Evolutionary conservation across 1,140 invertebrate genomes (phyloP), one percentile per base, ranked within the genome.

Genomic region (Grapholita molesta): DNA sequence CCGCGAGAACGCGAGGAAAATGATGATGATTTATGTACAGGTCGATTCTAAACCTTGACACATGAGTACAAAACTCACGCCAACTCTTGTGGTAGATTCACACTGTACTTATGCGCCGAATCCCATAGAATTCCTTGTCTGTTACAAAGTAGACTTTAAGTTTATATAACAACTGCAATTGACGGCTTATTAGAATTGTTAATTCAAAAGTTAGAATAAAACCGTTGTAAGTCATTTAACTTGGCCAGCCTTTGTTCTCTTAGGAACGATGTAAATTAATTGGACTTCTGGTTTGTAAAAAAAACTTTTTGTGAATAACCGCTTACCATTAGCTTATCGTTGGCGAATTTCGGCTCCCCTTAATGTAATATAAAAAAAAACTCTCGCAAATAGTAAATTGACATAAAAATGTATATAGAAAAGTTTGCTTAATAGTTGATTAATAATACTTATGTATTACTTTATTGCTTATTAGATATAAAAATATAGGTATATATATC

Each of bases 151-250:
- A 18, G 38, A 8, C 3, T 55, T 18, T 53, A 53, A 12, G 2
- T 7, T 18, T 33, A 0, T 2, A 12, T 11, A 57, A 57, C 0
- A 57, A 57, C 55, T 57, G 24, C 24, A 30, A 30, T 57, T 57
- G 28, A 57, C n/a, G 24, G 30, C 55, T 25, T 30, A 57, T 57
- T 57, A 30, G 25, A 57, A 57, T 28, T 57, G 23, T 57, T 57
- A 28, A 57, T 57, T 57, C 55, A 2, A 30, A 57, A 57, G 55
- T 28, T 57, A 57, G 25, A 55, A 28, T 55, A 55, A 57, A 57
- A 57, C 11, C 55, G 25, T 55, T 25, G 53, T 55, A 55, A 55
- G 24, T 57, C 24, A 30, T 57, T 57, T 57, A 57, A 57, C 55
- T 57, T 57, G 23, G 24, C 25, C 23, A 57, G 55, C 55, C 25